Evolutionary conservation across 2,113 vertebrate genomes (phyloP).

Genomic region (Callocephalon fimbriatum): DNA sequence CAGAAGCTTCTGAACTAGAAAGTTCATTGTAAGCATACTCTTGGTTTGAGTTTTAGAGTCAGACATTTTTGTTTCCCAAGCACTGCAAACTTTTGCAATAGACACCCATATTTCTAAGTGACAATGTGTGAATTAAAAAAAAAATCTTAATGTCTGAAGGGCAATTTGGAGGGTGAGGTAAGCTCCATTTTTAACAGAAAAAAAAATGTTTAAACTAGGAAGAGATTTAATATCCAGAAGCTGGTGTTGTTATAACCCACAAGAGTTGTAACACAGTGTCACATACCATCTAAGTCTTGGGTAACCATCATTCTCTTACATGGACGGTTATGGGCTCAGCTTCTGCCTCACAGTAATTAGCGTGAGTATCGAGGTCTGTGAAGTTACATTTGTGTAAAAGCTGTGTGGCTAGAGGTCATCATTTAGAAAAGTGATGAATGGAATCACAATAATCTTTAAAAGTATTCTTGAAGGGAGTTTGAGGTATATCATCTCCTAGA

Average conservation of each 20-base stretch:
- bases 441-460: not conserved
- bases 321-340: not conserved
- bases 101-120: not conserved
- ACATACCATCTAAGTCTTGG: not conserved
- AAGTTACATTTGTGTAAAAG: not conserved
- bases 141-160: not conserved
- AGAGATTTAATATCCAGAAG: not conserved
- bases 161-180: not conserved
- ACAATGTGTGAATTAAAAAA: not conserved
- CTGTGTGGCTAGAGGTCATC: accelerated
- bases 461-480: not conserved
- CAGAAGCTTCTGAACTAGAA: not conserved
- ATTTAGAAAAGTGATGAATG: not conserved
- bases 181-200: not conserved
- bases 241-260: not conserved
- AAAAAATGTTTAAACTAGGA: not conserved
- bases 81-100: not conserved
- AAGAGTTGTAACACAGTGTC: not conserved
- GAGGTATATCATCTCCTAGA: not conserved
- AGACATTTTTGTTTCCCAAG: not conserved
- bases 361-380: not conserved
- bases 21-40: not conserved
- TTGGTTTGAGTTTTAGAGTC: not conserved
- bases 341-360: accelerated
- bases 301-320: not conserved